Evolutionary conservation across 2,888 invertebrate genomes (phyloP).

Genomic region (Archaeoteleia sp.): DNA sequence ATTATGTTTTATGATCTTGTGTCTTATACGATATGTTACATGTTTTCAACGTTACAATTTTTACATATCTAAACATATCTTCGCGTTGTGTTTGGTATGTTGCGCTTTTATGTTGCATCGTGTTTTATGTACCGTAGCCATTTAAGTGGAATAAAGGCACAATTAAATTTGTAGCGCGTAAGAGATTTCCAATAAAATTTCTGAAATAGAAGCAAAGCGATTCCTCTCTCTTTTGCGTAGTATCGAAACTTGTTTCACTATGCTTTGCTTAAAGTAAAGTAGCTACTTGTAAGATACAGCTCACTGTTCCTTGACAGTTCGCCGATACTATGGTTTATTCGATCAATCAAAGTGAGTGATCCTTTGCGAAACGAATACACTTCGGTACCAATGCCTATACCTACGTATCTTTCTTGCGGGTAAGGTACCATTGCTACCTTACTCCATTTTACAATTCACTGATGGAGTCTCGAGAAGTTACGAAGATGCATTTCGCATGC

Average conservation of each 20-base stretch:
- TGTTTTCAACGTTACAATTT: no score
- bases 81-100: no score
- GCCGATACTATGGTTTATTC: conserved; percentile 50
- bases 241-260: conserved; percentile 5
- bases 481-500: conserved; percentile 2
- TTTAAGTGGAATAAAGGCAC: no score
- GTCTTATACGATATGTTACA: no score
- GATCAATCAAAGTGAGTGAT: conserved; percentile 55
- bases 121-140: no score
- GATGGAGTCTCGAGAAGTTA: conserved; percentile 15
- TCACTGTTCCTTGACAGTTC: conserved; percentile 46
- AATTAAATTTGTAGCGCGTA: no score
- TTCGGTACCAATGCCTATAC: conserved; percentile 15
- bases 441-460: conserved; percentile 18
- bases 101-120: conserved; percentile 4
- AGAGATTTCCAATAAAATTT: conserved; percentile 17
- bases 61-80: no score
- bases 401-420: conserved; percentile 3
- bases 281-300: conserved; percentile 43
- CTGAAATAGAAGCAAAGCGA: conserved; percentile 23
- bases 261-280: conserved; percentile 33
- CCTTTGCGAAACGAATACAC: conserved; percentile 44
- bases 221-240: conserved; percentile 31
- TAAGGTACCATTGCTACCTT: not conserved
- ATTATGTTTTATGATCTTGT: no score